Evolutionary conservation across 1,140 invertebrate genomes (phyloP), one percentile per base, ranked within the genome.

Genomic region (Chrysopa pallens): DNA sequence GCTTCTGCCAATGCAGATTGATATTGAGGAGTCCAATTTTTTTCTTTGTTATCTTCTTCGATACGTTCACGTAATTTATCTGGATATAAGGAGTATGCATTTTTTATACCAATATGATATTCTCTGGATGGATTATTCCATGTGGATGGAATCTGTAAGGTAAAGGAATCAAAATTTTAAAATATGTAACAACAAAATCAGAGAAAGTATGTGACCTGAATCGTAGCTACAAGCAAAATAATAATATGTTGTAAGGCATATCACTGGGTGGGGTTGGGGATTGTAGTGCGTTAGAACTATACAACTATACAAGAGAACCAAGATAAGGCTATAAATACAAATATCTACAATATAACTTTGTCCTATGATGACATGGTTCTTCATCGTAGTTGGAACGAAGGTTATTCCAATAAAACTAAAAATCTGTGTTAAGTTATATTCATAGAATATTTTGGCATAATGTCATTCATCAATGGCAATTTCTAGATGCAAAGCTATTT

Each of bases 1-100:
- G 79, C 77, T 52, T 84, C 76, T n/a, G 89, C 86, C 6, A 84
- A 57, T 4, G 78, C 71, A 29, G 65, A 62, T 59, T 91, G 87
- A 44, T 95, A 84, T 12, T 68, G 63, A 33, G 80, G 74, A 60
- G 93, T 85, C 88, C 90, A 97, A 8, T 71, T 53, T 51, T 83
- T 80, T 53, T 89, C 80, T 52, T 88, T 88, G 9, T 79, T 68
- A 48, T 90, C 81, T 45, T 80, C 79, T 42, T 76, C 68, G n/a
- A 96, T 73, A 45, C 89, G 72, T 47, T 95, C 88, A 45, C 74
- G 74, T 9, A 96, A 64, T 53, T 76, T 76, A 42, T 75, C 70
- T 1, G 92, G 87, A 60, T 93, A 96, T 11, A 98, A 62, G 48
- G 86, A 82, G 64, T 76, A 90, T 14, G 80, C 76, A 58, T 79